Evolutionary conservation across 2,888 invertebrate genomes (phyloP), one percentile per base, ranked within the genome.

Genomic region (Chydorus sphaericus): DNA sequence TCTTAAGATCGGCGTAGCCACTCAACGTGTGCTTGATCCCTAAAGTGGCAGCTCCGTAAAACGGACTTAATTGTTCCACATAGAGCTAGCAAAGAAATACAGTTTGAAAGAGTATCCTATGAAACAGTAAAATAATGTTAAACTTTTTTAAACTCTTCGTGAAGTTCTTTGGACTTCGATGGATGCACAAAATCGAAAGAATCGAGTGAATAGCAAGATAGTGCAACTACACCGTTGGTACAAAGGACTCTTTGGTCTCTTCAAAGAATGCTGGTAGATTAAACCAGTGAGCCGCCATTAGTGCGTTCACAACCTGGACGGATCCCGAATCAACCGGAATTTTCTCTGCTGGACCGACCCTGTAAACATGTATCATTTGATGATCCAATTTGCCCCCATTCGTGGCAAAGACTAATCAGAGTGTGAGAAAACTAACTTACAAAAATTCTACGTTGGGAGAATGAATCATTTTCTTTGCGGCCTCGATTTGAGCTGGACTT

Each of bases 241-340:
- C 62, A 63, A 16, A 71, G 61, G 8, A 70, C 62, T 26, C 70
- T 61, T 62, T 61, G 0, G 64, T 66, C 61, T 70, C 71, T 2
- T 58, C 23, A 58, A 67, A 69, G 57, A 71, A 70, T 49, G 58
- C 60, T 2, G 63, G 63, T 8, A 63, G 30, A 50, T 71, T 65
- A 52, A 71, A 62, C 70, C 70, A 71, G 58, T 71, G 71, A 29
- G 67, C 56, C 8, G 69, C 67, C 44, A 68, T 66, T 2, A 67
- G 65, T 2, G 65, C 62, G 4, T 67, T 70, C 6, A 71, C 60
- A 38, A 71, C 59, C 50, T 69, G 67, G 4, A 61, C 61, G 23
- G 61, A 60, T 8, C 37, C 55, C 23, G 61, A 52, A 7, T 52
- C 44, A 54, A 66, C 64, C 16, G 63, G 60, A 38, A 70, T 57